Base-by-base conservation (phyloP, 2,113 vertebrate genomes). In the Crotophaga sulcirostris region DNA sequence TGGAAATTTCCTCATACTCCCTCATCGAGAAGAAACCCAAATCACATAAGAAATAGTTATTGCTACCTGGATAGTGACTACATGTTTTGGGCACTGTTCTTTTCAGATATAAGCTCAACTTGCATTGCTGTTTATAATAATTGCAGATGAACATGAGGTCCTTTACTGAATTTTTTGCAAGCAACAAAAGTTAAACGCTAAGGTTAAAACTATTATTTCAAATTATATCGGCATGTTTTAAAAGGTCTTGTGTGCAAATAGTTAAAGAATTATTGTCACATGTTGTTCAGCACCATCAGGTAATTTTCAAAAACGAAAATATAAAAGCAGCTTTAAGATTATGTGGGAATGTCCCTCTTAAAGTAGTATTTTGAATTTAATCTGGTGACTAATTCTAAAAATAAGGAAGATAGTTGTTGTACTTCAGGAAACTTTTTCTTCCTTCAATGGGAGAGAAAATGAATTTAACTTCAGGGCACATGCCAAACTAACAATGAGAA, bases 401-500 rank as follows among this genome's bases (percentile, higher is more conserved):
- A 76, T 89, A 68, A 60, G 45, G 58, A 75, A 24, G 21, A 29
- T 89, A 64, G 72, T 89, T 91, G 70, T 84, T 31, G 85, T 73
- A 94, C 26, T 95, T 94, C 51, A 16, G 84, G 93, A 97, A 97
- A 96, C 74, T 89, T 94, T 92, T 91, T 81, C 47, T 96, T 95
- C 84, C 84, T 95, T 97, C 86, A 84, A 3, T 96, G 84, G 44
- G 87, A 94, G 62, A 96, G 91, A 96, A 97, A 95, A 91, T 97
- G 44, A 96, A 95, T 97, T 84, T 96, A 96, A 84, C 89, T 96
- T 54, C 93, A 97, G 85, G 92, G 80, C 96, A 95, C 85, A 96
- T 95, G 94, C 90, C 90, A 91, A 97, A 93, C 94, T 97, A 97
- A 97, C 94, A 97, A 91, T 97, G 93, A 97, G 96, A 98, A 97